Base-by-base conservation (phyloP, 2,888 invertebrate species). In the Chirona hameri region DNA sequence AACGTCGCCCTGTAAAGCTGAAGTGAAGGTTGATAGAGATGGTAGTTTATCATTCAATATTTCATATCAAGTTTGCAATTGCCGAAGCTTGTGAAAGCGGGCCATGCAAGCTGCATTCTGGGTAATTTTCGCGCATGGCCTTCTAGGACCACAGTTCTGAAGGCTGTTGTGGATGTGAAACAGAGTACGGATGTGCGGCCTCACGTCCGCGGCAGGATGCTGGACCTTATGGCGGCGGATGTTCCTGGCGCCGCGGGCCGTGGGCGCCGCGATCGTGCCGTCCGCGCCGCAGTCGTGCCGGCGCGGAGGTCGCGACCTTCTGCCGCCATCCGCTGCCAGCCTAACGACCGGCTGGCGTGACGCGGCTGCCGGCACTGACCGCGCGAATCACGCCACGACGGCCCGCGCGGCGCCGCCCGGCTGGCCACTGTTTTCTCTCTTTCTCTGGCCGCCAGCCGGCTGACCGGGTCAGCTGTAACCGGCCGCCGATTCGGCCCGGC, bases 241-340 rank as follows among this genome's bases (percentile, higher is more conserved):
- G n/a, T 27, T 27, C 65, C 24, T 57, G 57, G 21, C 57, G 57
- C 21, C 57, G 57, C 57, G 57, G 2, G 14, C 55, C 21, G 57
- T 24, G 24, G 24, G n/a, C 65, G 65, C n/a, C 65, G 65, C n/a
- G n/a, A 60, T 21, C 65, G 27, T 65, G 65, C n/a, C n/a, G 10
- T 65, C n/a, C n/a, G 65, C 12, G n/a, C n/a, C 65, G n/a, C 24
- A 1, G 1, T 65, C 65, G n/a, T 52, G 60, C 24, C 27, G 0
- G 65, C 27, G n/a, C 65, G n/a, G 65, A 65, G 65, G 65, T 27
- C n/a, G 31, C 72, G 72, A 39, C 81, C 81, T 29, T 60, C 46
- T 31, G 15, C 29, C 39, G 24, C 31, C 15, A 31, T 29, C 81
- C n/a, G 60, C n/a, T 39, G 27, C 29, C 57, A 57, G 14, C 81